Base-by-base conservation (phyloP, 2,797 vertebrate species). In the Macroramphosus scolopax region DNA sequence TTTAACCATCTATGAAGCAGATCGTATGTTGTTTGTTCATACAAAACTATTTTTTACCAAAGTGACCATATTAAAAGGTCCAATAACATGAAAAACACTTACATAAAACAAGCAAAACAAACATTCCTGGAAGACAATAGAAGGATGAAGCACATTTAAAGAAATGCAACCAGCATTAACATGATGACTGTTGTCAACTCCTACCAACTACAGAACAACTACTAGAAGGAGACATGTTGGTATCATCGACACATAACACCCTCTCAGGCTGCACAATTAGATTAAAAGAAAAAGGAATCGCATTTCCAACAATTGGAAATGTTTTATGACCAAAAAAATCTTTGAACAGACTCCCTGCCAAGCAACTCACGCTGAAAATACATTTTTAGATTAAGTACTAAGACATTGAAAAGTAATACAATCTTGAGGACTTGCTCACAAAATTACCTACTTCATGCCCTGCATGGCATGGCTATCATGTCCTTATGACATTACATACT, bases 101-200 rank as follows among this genome's bases (percentile, higher is more conserved):
- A 50, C 14, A 50, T 33, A 47, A 5, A 52, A 41, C 28, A 68
- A 53, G 44, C 36, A 52, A 32, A 56, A 17, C 33, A 59, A 63
- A 47, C 2, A 1, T 36, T 43, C 36, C 8, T 56, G 4, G 5
- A 51, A 58, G 3, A 33, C 45, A 59, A 20, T 17, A 47, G 35
- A 60, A 45, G 8, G 50, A 9, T 36, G 8, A 47, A 52, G 12
- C 41, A 37, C 41, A 63, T 16, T 33, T 25, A 29, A 37, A 33
- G 25, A 32, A 56, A 74, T 74, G 53, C n/a, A n/a, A 22, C 25
- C 25, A 26, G 11, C 17, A 36, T 15, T 1, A 46, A 33, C 33
- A 46, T 3, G 3, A 22, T 22, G 20, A 22, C 20, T n/a, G n/a
- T n/a, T n/a, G n/a, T 3, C 20, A n/a, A 30, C 6, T 6, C 2